These are phyloP conservation scores for Trachymyrmex septentrionalis DNA, from an alignment of 1,140 invertebrate genomes.

Conservation along the genomic window DNA sequence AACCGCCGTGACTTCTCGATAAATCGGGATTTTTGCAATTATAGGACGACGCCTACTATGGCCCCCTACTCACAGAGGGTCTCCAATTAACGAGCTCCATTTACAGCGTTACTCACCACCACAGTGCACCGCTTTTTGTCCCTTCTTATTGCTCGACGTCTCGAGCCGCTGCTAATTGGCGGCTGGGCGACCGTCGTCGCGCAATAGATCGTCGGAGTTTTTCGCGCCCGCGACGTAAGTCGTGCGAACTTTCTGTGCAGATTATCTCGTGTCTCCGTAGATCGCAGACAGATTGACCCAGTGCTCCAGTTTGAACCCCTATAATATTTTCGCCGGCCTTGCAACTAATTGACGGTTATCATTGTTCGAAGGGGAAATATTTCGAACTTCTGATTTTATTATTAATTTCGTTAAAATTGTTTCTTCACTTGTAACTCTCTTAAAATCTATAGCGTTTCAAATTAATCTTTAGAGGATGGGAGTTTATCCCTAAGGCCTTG, in stretches of 20 bases:
- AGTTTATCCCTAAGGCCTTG: no score
- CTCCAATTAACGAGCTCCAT: constrained; percentile 63
- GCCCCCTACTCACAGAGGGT: constrained; percentile 20
- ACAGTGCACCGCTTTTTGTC: constrained; percentile 40
- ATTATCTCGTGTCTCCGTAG: constrained; percentile 43
- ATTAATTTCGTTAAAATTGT: neutral
- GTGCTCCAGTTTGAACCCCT: constrained; percentile 44
- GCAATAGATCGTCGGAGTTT: constrained; percentile 54
- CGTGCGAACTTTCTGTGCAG: constrained; percentile 60
- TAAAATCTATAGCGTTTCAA: neutral
- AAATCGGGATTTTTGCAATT: constrained; percentile 58
- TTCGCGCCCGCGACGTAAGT: constrained; percentile 42
- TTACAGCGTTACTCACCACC: constrained; percentile 54
- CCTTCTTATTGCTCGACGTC: constrained; percentile 52
- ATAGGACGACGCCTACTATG: constrained; percentile 43
- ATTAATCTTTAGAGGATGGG: no score
- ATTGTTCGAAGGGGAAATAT: neutral
- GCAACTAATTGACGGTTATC: neutral
- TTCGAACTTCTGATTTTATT: neutral
- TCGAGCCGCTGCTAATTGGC: constrained; percentile 59
- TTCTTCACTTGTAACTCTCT: neutral
- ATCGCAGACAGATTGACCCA: constrained; percentile 44
- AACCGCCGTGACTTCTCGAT: constrained; percentile 18
- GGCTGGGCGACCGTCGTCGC: constrained; percentile 22
- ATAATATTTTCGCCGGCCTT: constrained; percentile 33